These are phyloP conservation scores for Zaprionus capensis DNA, from an alignment of 1,140 invertebrate genomes.

Conservation along the genomic window DNA sequence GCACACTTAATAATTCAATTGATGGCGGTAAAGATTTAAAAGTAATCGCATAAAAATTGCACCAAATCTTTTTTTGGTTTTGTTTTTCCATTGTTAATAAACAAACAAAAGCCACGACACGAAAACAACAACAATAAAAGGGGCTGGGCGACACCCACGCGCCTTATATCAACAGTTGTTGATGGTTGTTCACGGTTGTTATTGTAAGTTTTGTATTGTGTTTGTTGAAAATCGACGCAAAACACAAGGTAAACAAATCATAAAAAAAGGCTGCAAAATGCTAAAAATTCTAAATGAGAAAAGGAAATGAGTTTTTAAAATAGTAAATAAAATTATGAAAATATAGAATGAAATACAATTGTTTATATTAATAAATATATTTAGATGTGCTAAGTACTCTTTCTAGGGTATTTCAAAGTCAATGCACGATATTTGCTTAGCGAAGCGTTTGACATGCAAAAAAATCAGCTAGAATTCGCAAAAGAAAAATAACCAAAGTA, in stretches of 20 bases:
- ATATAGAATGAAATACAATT: background rate
- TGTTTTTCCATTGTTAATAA: slow-evolving; percentile 4
- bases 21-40: slow-evolving; percentile 2
- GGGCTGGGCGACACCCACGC: slow-evolving; percentile 23
- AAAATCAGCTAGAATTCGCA: background rate
- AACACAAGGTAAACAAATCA: background rate
- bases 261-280: background rate
- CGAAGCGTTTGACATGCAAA: background rate
- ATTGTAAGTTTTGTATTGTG: slow-evolving; percentile 26
- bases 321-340: background rate
- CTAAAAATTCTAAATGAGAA: background rate
- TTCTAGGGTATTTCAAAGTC: background rate
- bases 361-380: background rate
- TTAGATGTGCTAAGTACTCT: background rate
- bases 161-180: slow-evolving; percentile 21
- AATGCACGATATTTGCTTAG: background rate
- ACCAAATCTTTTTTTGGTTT: background rate
- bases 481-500: background rate
- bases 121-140: slow-evolving; percentile 13
- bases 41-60: slow-evolving; percentile 34
- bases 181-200: background rate
- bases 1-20: slow-evolving; percentile 20
- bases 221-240: slow-evolving; percentile 9
- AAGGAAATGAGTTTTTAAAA: background rate
- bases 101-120: slow-evolving; percentile 7